Base-by-base conservation (phyloP, 2,888 invertebrate species). In the Brenthis ino region DNA sequence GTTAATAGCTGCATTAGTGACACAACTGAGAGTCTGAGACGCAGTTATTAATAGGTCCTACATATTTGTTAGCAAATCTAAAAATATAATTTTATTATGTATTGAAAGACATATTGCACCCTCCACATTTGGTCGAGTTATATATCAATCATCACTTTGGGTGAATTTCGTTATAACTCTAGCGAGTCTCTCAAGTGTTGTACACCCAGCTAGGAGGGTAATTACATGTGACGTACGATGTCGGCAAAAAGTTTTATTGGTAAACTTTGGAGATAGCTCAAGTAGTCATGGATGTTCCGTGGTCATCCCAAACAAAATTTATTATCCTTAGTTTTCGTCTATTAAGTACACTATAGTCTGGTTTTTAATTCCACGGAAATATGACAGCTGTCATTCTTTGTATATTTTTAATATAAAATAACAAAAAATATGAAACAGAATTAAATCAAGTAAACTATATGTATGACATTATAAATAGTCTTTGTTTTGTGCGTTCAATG, bases 241-340 rank as follows among this genome's bases (percentile, higher is more conserved):
- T 61, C 61, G 53, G 53, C 37, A 57, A 65, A 65, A 69, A 72
- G 69, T 72, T 72, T 69, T 69, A 69, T 69, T 69, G 57, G 67
- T 14, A 67, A 72, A 72, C 67, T 72, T 69, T 57, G 24, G 24
- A 64, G 57, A 57, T 57, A 13, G 55, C n/a, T 43, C 11, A 8
- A 43, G 37, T 43, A 51, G 58, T 58, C 48, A 50, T 48, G 20
- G 54, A 48, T 55, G 20, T 33, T 54, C 33, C 54, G 13, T 57
- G 60, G 48, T 58, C 51, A 51, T 51, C 48, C 33, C 56, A 53
- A 57, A 57, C 60, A 60, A 50, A 65, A 50, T 65, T 65, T 16
- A 33, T 50, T 16, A 33, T 28, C 48, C 33, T 57, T 50, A 48
- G 16, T 57, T 50, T 57, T 20, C n/a, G 43, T 54, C n/a, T 56